These are phyloP conservation scores for Bombus superbus DNA, from an alignment of 1,140 invertebrate genomes.

Conservation along the genomic window DNA sequence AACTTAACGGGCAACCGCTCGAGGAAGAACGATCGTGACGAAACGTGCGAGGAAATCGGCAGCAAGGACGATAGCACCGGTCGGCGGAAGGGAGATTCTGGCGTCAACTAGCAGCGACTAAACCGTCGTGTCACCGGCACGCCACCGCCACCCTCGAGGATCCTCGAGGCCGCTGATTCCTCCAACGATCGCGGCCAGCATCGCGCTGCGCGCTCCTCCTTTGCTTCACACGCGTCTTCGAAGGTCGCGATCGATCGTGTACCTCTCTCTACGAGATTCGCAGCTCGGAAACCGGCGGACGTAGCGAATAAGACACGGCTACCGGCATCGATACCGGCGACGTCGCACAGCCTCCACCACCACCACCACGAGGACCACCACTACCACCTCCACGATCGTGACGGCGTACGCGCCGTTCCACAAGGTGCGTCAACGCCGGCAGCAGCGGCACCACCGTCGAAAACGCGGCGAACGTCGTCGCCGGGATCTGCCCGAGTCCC, in stretches of 20 bases:
- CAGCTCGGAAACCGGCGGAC: neutral
- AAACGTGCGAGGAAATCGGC: too few species aligned
- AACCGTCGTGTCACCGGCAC: slow-evolving; percentile 6
- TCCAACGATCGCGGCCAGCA: neutral
- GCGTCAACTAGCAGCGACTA: neutral
- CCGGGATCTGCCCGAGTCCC: slow-evolving; percentile 60
- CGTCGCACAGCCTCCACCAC: neutral
- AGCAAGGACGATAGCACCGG: too few species aligned
- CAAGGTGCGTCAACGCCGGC: slow-evolving; percentile 15
- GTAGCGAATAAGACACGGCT: neutral
- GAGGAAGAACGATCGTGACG: too few species aligned
- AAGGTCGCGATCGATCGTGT: slow-evolving; percentile 52
- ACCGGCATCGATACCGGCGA: neutral
- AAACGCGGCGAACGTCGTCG: slow-evolving; percentile 40
- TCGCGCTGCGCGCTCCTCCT: slow-evolving; percentile 14
- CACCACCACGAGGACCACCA: neutral
- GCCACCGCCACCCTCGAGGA: neutral
- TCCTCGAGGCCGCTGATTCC: neutral
- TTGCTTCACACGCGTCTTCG: slow-evolving; percentile 31
- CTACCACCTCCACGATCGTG: slow-evolving; percentile 2
- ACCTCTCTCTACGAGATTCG: slow-evolving; percentile 11
- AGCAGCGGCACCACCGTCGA: slow-evolving; percentile 44
- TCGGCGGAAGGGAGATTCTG: too few species aligned
- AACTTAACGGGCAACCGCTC: too few species aligned
- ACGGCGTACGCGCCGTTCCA: slow-evolving; percentile 49